Base-by-base conservation (phyloP, 2,888 invertebrate genomes). In the Yponomeuta malinellus region DNA sequence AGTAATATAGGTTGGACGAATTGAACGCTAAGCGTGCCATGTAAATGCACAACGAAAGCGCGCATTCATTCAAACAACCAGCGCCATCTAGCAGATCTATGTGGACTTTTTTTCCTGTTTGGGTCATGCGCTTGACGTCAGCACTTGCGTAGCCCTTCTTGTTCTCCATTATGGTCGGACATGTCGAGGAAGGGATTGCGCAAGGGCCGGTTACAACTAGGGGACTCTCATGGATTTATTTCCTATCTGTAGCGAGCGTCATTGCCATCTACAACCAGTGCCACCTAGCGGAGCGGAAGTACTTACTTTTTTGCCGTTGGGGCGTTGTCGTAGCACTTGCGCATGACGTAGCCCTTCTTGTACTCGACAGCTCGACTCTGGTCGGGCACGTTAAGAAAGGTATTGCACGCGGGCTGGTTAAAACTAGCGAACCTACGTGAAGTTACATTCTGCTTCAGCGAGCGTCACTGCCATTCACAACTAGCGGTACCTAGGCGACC, bases 301-400 rank as follows among this genome's bases (percentile, higher is more conserved):
- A 69, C 88, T 94, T 91, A 99, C 94, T 97, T 96, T 89, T 98
- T 98, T 98, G 76, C 98, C 98, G 87, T 98, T 98, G 78, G 99
- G 69, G 97, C 94, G 84, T 99, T 99, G 81, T 96, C 95, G 86
- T 99, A 98, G 85, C 98, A 98, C 92, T 99, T 99, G 77, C 99
- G 94, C 98, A 99, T 98, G 78, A 99, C 97, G 92, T 98, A 99
- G 71, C 99, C 99, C 90, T 98, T 98, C 93, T 99, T 99, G 92
- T 98, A 99, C 90, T 99, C 99, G 71, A 97, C 95, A 72, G 98
- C 97, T 77, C 95, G 95, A 75, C 95, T 94, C 76, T 95, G 94
- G 86, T 96, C 95, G 72, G 98, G 97, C 83, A 96, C 95, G 89
- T 98, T 97, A 72, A 98, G 93, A 93, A 97, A 96, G 69, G 96